Evolutionary conservation across 2,888 invertebrate species (phyloP).

Genomic region (Scaptomyza tumidula): DNA sequence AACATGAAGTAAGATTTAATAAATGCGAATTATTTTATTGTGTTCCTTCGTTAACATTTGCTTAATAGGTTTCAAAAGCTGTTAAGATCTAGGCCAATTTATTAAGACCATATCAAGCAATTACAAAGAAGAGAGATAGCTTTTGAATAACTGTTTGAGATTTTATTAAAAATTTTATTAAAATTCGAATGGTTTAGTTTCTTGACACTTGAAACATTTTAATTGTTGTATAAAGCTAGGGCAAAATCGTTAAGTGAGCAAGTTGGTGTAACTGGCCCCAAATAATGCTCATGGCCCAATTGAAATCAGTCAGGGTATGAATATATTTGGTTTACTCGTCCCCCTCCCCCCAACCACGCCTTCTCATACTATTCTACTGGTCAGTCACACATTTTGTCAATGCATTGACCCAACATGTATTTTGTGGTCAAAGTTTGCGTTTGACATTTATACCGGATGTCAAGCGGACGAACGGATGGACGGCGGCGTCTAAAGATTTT

Average conservation of each 20-base stretch:
- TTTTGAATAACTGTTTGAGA: too few relatives aligned
- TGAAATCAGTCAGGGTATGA: constrained; percentile 67
- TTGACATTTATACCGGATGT: constrained; percentile 79
- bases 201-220: constrained; percentile 43
- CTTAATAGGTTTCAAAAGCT: too few relatives aligned
- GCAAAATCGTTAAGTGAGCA: constrained; percentile 56
- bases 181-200: not conserved
- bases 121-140: too few relatives aligned
- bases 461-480: constrained; percentile 42
- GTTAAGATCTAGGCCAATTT: too few relatives aligned
- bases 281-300: constrained; percentile 27
- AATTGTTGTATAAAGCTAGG: constrained; percentile 66
- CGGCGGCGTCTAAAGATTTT: constrained; percentile 47
- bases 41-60: too few relatives aligned
- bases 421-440: constrained; percentile 79
- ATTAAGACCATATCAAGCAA: too few relatives aligned
- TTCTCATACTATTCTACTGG: not conserved
- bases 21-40: too few relatives aligned
- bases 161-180: too few relatives aligned
- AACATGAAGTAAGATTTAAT: too few relatives aligned
- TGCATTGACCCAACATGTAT: constrained; percentile 75
- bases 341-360: not conserved
- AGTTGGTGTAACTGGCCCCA: constrained; percentile 23
- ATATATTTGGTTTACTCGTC: constrained; percentile 65
- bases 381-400: constrained; percentile 58